Evolutionary conservation across 2,888 invertebrate genomes (phyloP), one percentile per base, ranked within the genome.

Genomic region (Anaspis maculata): DNA sequence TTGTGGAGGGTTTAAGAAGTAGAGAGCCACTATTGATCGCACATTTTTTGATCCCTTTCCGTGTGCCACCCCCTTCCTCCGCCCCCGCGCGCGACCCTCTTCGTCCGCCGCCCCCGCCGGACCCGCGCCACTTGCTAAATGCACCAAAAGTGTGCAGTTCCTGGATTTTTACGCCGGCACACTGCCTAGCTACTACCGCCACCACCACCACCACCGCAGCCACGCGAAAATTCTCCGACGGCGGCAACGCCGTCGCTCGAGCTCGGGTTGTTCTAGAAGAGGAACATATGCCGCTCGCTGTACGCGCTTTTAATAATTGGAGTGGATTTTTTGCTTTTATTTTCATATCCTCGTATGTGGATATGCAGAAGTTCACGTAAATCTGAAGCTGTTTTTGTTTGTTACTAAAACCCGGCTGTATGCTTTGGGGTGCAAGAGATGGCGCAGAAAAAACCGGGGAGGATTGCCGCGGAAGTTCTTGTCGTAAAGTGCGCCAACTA

Each of bases 21-120:
- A 61, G 57, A 54, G 51, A 52, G 55, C 54, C 61, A 59, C 61
- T 66, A 66, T 66, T 66, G 66, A 66, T 66, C 66, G 66, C 62
- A n/a, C n/a, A 66, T 64, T 66, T 66, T 66, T 66, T 65, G 64
- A 65, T 66, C 63, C 66, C 62, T 58, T 61, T 61, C 59, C 60
- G 54, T 54, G 51, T 53, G 37, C 46, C 39, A n/a, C n/a, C n/a
- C n/a, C n/a, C n/a, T n/a, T n/a, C n/a, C 51, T 44, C 42, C 44
- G 44, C 40, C 47, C 51, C 50, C 45, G 41, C 49, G 37, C 47
- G 46, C 19, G 5, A 36, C 46, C 39, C 42, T 44, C 45, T 39
- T 46, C 49, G 50, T 41, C 49, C 49, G 37, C 39, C 42, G 44
- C 45, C 40, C 46, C 49, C 51, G 41, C 49, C 49, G 37, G 46